Evolutionary conservation across 2,797 vertebrate genomes (phyloP).

Genomic region (Selene dorsalis): DNA sequence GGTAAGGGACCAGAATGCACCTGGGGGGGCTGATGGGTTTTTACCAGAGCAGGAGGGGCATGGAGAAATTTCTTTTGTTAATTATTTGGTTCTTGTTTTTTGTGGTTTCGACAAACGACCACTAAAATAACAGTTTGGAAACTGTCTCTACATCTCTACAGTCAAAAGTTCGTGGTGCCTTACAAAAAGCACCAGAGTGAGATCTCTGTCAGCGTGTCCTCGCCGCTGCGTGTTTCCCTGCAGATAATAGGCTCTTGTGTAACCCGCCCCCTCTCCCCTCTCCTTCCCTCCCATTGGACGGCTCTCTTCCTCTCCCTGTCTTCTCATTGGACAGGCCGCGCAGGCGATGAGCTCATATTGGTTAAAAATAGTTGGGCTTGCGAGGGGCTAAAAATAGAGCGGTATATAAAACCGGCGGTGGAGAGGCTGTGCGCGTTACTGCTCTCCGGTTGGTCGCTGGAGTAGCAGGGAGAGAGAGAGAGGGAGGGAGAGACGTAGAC

Average conservation of each 20-base stretch:
- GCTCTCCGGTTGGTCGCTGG: conserved; percentile 23
- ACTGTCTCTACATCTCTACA: not conserved
- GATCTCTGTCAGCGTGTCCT: not conserved
- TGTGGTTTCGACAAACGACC: no score
- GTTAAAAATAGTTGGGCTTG: conserved; percentile 79
- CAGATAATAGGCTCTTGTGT: conserved; percentile 46
- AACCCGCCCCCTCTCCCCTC: conserved; percentile 50
- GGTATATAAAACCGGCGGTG: conserved; percentile 71
- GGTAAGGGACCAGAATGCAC: no score
- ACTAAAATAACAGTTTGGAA: not conserved
- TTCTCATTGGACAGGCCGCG: conserved; percentile 62
- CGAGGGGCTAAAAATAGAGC: conserved; percentile 77
- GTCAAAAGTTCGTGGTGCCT: not conserved
- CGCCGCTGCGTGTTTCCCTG: not conserved
- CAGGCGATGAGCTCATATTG: conserved; percentile 78
- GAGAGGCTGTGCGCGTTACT: conserved; percentile 4
- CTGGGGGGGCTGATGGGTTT: no score
- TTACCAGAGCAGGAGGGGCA: no score
- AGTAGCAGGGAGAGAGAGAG: not conserved
- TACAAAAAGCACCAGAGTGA: conserved; percentile 55
- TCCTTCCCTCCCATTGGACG: conserved; percentile 62
- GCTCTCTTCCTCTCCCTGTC: not conserved
- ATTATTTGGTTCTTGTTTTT: no score
- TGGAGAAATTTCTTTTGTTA: no score
- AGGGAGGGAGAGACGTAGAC: not conserved